Conservation (phyloP, 2,888 invertebrate species). For the Tetranychus truncatus region DNA sequence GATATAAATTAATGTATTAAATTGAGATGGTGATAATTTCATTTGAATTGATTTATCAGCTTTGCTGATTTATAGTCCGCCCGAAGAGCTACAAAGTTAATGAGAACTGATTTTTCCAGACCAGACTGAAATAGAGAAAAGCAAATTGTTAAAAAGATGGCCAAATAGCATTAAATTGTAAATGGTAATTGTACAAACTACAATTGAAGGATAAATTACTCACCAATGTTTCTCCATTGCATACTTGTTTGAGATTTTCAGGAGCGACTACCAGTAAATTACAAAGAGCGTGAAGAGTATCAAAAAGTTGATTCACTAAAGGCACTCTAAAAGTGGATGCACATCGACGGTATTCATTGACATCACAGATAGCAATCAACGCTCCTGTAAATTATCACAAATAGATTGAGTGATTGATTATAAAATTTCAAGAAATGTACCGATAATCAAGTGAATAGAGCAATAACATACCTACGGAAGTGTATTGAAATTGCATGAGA, state of each 20-base stretch:
- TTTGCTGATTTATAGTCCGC: conserved; percentile 57
- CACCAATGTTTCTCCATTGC: conserved; percentile 80
- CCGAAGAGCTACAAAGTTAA: conserved; percentile 80
- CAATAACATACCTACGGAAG: conserved; percentile 52
- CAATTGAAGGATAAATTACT: neutral
- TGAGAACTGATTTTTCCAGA: conserved; percentile 67
- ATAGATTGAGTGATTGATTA: neutral
- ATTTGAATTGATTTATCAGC: conserved; percentile 26
- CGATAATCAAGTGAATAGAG: neutral
- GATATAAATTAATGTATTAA: neutral
- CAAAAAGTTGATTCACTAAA: conserved; percentile 69
- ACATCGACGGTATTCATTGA: conserved; percentile 85
- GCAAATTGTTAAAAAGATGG: conserved; percentile 26
- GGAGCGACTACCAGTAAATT: conserved; percentile 85
- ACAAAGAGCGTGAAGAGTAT: conserved; percentile 82
- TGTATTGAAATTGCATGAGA: conserved; percentile 78
- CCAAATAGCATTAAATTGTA: conserved; percentile 13
- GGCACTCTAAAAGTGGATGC: conserved; percentile 57
- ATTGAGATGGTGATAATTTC: neutral
- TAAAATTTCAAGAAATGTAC: neutral
- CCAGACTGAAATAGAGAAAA: conserved; percentile 48
- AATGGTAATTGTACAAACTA: neutral
- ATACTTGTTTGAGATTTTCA: conserved; percentile 85
- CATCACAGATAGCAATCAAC: conserved; percentile 92
- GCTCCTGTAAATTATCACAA: conserved; percentile 45